Conservation (phyloP, 2,113 vertebrate species). For the Nothobranchius kuhntae region DNA sequence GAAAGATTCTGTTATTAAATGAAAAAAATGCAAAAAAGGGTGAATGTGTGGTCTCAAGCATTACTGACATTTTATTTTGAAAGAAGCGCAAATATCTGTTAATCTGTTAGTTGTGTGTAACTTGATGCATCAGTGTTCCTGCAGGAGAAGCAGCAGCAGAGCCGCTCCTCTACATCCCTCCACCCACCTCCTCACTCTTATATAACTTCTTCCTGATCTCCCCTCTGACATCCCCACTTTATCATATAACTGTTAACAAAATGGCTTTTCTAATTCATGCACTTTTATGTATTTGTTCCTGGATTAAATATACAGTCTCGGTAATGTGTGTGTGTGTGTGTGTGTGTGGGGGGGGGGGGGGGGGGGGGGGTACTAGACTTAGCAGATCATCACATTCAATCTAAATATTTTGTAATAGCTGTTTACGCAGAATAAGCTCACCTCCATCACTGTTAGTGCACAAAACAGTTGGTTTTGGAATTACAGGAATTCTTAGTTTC, state of each 20-base stretch:
- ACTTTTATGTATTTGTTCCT: neutral
- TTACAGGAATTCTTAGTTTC: neutral
- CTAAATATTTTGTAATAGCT: too few species aligned
- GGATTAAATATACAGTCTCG: neutral
- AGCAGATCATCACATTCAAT: neutral
- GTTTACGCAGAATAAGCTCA: too few species aligned
- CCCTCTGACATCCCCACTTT: conserved; percentile 4
- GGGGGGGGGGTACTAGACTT: neutral
- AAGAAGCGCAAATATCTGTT: neutral
- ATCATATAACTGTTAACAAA: neutral
- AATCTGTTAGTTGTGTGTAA: accelerated
- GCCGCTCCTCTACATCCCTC: conserved; percentile 28
- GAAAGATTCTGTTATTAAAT: too few species aligned
- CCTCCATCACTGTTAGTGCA: neutral
- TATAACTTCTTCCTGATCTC: conserved; percentile 44
- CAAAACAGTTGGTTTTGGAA: neutral
- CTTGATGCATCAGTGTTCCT: conserved; percentile 14
- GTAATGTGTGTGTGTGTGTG: neutral
- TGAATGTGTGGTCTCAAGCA: neutral
- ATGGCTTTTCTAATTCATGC: neutral
- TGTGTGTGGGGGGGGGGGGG: too few species aligned
- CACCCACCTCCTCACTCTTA: conserved; percentile 50
- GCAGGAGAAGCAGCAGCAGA: conserved; percentile 3
- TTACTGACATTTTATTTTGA: conserved; percentile 21
- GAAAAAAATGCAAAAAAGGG: too few species aligned